Base-by-base conservation (phyloP, 2,888 invertebrate genomes). In the Palloptera scutellata region DNA sequence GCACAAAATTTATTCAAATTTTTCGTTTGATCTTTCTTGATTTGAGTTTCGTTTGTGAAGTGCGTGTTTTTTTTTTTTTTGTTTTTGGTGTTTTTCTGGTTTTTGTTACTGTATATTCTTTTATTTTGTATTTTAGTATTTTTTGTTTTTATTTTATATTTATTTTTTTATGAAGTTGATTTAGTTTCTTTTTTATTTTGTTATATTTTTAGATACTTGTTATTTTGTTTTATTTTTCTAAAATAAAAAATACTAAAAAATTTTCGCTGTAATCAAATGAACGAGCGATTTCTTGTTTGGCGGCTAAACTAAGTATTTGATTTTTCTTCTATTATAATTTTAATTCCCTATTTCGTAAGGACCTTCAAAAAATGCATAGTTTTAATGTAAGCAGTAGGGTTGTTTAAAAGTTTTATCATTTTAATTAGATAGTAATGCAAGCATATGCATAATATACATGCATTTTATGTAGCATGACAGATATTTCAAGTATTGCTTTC, bases 221-320 rank as follows among this genome's bases (percentile, higher is more conserved):
- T 65, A 70, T 70, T 74, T 58, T 68, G 59, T 61, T 52, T 64
- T 69, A 53, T 60, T 57, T 19, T 45, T 20, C 51, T n/a, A 48
- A 54, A 41, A 58, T 58, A 30, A 58, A 30, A 30, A 51, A 64
- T 61, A 70, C 66, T 61, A 67, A 69, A 69, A 71, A 66, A 17
- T 65, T 45, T 64, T 70, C 69, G 80, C 79, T 79, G 79, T 73
- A 77, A 75, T 74, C 57, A 75, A 74, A 78, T 79, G 75, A 77
- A 78, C 43, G 75, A 79, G 77, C 79, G 77, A 80, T 74, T 71
- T 76, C 72, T 80, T 79, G 78, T 70, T 68, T 54, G 68, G 58
- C 60, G 17, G 30, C 13, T 51, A 30, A 30, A n/a, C 58, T 64
- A 19, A n/a, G n/a, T n/a, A n/a, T n/a, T n/a, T 45, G 15, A n/a